phyloP scores from a whole-genome alignment of 1,140 invertebrate species.

The Platorchestia sp. region DNA sequence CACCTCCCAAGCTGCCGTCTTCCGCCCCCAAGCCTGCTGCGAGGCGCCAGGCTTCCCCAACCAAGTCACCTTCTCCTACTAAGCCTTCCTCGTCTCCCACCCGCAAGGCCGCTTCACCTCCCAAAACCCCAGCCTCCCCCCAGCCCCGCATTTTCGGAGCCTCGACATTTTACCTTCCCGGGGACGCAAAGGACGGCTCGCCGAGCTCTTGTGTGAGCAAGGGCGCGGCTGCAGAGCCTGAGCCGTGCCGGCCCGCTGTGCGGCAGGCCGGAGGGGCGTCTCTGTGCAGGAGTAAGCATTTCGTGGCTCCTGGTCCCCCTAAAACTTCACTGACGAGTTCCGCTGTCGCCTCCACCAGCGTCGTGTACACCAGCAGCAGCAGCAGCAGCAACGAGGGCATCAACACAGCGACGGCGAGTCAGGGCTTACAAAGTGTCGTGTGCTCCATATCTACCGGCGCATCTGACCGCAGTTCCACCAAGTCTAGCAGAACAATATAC shows the following conservation, averaged over 20 bases:
- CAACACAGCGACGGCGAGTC: neutral
- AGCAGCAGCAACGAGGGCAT: neutral
- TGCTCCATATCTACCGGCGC: neutral
- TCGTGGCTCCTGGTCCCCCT: neutral
- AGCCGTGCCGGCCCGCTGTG: neutral
- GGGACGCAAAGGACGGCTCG: neutral
- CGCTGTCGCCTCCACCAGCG: neutral
- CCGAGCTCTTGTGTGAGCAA: too few relatives aligned
- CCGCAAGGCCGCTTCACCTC: neutral
- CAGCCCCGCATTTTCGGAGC: constrained; percentile 16
- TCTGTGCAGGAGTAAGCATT: neutral
- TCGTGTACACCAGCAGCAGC: neutral
- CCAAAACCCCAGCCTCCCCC: neutral
- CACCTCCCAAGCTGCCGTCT: neutral
- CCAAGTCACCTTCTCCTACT: neutral
- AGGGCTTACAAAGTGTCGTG: neutral
- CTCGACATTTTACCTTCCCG: constrained; percentile 32
- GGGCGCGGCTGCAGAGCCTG: neutral
- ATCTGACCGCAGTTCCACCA: neutral
- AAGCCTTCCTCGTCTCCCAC: constrained; percentile 18
- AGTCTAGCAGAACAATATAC: neutral
- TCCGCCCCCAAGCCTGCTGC: constrained; percentile 25
- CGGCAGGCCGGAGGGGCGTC: too few relatives aligned
- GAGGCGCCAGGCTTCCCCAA: constrained; percentile 13
- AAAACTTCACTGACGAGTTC: neutral